phyloP scores from a whole-genome alignment of 2,797 vertebrate species.

The Nannoperca australis region DNA sequence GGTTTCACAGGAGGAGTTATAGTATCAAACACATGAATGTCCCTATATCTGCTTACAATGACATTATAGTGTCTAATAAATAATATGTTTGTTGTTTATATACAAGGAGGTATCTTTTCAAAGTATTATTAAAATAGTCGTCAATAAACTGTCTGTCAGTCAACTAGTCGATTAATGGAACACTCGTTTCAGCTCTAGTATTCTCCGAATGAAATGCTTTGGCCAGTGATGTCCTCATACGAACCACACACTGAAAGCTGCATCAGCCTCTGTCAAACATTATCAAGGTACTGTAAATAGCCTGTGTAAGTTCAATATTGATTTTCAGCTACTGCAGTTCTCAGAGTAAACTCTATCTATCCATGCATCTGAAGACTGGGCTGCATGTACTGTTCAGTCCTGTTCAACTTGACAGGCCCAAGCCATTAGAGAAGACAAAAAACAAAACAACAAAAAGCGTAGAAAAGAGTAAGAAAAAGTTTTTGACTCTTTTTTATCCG shows the following conservation, averaged over 20 bases:
- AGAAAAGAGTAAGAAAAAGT: conserved; percentile 28
- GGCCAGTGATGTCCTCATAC: conserved; percentile 37
- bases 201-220: not conserved
- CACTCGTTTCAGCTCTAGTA: not conserved
- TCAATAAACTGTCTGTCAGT: not conserved
- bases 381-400: conserved; percentile 30
- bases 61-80: not conserved
- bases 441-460: not conserved
- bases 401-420: conserved; percentile 48
- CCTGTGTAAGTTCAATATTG: conserved; percentile 71
- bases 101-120: not conserved
- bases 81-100: not conserved
- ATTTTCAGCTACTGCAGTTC: conserved; percentile 63
- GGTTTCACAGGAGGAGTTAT: not conserved
- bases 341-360: conserved; percentile 62
- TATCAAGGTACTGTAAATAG: conserved; percentile 72
- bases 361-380: conserved; percentile 46
- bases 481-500: conserved; percentile 52
- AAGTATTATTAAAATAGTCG: not conserved
- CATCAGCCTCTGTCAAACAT: conserved; percentile 69
- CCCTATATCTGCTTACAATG: not conserved
- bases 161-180: not conserved
- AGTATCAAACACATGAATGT: not conserved
- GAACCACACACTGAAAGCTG: conserved; percentile 32
- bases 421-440: conserved; percentile 45